phyloP scores from a whole-genome alignment of 2,888 invertebrate species.

The Nomada fucata region DNA sequence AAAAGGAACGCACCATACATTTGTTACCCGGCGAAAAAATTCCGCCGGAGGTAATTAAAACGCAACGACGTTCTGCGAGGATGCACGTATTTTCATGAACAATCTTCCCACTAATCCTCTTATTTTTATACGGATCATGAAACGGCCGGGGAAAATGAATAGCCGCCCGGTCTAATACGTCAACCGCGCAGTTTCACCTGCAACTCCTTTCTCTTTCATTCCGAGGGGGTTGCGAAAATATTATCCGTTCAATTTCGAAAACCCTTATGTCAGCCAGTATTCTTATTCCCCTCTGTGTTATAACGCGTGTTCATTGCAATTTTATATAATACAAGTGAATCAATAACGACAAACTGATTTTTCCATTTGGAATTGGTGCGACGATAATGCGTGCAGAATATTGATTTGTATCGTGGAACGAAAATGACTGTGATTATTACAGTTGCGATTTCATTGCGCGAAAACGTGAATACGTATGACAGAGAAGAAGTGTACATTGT shows the following conservation, averaged over 20 bases:
- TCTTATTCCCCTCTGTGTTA: neutral
- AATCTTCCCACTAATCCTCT: conserved; percentile 37
- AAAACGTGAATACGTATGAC: too few species aligned
- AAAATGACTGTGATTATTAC: too few species aligned
- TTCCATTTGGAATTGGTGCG: too few species aligned
- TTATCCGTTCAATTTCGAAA: neutral
- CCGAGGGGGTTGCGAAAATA: neutral
- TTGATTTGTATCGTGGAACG: too few species aligned
- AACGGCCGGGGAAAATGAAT: conserved; percentile 45
- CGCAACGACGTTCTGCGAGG: conserved; percentile 27
- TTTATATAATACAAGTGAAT: neutral
- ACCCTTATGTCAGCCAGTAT: neutral
- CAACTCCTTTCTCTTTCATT: conserved; percentile 9
- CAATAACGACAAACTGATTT: neutral
- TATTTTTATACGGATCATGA: conserved; percentile 58
- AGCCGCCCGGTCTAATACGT: conserved; percentile 38
- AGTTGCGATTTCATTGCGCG: too few species aligned
- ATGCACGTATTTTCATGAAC: conserved; percentile 56
- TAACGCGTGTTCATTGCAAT: too few species aligned
- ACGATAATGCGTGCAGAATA: too few species aligned
- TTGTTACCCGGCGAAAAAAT: conserved; percentile 38
- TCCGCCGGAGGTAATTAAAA: conserved; percentile 51
- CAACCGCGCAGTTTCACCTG: conserved; percentile 40
- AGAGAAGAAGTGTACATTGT: too few species aligned
- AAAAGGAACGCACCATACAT: conserved; percentile 29